Percentiles rank a stretch among this genome's conserved stretches.
Evolutionary conservation across 1,140 invertebrate genomes (phyloP).

Genomic region (Drosophila murphyi): DNA sequence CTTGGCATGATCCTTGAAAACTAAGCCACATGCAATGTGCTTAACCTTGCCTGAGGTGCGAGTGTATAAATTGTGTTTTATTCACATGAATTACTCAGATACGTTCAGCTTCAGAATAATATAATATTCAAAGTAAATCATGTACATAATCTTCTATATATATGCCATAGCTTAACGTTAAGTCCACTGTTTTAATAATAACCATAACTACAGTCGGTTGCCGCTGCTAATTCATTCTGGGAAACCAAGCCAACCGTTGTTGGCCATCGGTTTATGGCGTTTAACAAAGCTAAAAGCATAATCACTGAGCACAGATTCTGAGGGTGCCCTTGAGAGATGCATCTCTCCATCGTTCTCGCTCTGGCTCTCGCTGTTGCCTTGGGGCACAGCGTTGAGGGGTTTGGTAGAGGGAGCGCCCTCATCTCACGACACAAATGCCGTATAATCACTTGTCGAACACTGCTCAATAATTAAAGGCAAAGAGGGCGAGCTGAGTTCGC

Average conservation of each 20-base stretch:
- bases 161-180: not conserved
- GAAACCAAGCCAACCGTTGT: conserved; percentile 31
- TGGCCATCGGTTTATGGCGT: conserved; percentile 37
- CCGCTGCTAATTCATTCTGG: conserved; percentile 53
- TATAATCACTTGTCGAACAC: conserved; percentile 80
- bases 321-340: conserved; percentile 58
- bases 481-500: conserved; percentile 46
- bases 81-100: not conserved
- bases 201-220: not conserved
- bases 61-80: not conserved
- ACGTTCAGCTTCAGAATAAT: no score
- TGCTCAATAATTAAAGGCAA: conserved; percentile 74
- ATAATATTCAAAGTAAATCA: no score
- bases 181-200: not conserved
- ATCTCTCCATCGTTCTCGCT: no score
- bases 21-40: not conserved
- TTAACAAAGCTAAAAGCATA: conserved; percentile 58
- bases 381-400: conserved; percentile 16
- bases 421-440: conserved; percentile 75
- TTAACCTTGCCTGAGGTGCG: conserved; percentile 14
- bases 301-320: conserved; percentile 46
- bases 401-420: conserved; percentile 36
- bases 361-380: conserved; percentile 18
- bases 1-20: conserved; percentile 16
- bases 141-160: no score